A percentile compares a stretch with the other conserved stretches of the same genome.
Evolutionary conservation across 1,140 invertebrate species (phyloP).

Genomic region (Brachionus paranguensis): DNA sequence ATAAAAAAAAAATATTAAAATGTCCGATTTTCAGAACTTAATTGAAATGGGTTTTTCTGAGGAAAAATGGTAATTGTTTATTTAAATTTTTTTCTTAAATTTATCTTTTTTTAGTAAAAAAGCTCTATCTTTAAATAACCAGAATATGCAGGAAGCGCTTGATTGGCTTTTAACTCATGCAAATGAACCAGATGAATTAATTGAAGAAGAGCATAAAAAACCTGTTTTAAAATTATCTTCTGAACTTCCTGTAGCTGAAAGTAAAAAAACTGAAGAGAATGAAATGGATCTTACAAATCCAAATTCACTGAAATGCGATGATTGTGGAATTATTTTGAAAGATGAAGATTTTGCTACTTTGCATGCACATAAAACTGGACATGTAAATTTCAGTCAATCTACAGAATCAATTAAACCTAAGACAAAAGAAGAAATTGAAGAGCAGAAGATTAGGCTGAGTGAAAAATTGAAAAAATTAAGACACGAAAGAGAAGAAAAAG

Average conservation of each 20-base stretch:
- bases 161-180: slow-evolving; percentile 18
- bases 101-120: not conserved
- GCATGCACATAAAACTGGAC: slow-evolving; percentile 26
- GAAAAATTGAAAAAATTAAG: slow-evolving; percentile 8
- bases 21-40: not conserved
- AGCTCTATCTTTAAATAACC: slow-evolving; percentile 4
- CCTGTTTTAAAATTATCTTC: not conserved
- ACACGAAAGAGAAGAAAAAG: slow-evolving; percentile 30
- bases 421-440: slow-evolving; percentile 38
- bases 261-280: not conserved
- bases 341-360: slow-evolving; percentile 31
- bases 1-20: not conserved
- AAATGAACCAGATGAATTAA: not conserved
- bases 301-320: slow-evolving; percentile 39
- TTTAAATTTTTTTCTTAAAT: not conserved
- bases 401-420: slow-evolving; percentile 32
- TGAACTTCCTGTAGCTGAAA: not conserved
- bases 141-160: slow-evolving; percentile 21
- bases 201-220: not conserved
- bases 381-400: slow-evolving; percentile 35
- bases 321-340: slow-evolving; percentile 35
- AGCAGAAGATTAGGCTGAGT: not conserved
- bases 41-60: slow-evolving; percentile 3
- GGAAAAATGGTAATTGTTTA: not conserved
- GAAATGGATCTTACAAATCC: not conserved